Evolutionary conservation across 1,140 invertebrate genomes (phyloP).

Genomic region (Drosophila parabipectinata): DNA sequence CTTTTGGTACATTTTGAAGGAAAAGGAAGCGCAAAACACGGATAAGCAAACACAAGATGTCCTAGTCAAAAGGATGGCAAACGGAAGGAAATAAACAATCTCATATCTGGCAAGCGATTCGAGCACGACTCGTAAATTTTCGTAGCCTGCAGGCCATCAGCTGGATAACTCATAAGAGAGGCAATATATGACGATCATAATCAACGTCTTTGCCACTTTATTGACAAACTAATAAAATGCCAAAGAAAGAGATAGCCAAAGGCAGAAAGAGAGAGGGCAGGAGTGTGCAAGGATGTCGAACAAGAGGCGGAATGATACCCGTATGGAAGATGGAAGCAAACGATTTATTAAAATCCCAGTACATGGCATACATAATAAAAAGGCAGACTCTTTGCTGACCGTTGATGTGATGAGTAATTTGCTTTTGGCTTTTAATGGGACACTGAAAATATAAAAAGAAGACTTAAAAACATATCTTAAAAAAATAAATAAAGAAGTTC

Average conservation of each 20-base stretch:
- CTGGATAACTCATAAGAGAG: conserved; percentile 57
- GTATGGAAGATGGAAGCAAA: conserved; percentile 43
- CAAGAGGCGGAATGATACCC: conserved; percentile 13
- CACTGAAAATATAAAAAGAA: background rate
- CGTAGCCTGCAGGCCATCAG: conserved; percentile 56
- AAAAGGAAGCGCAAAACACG: conserved; percentile 7
- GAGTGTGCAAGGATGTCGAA: conserved; percentile 5
- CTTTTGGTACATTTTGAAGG: background rate
- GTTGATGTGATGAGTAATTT: conserved; percentile 81
- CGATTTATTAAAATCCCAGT: conserved; percentile 79
- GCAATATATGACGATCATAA: conserved; percentile 61
- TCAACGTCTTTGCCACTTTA: conserved; percentile 79
- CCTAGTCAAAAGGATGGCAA: conserved; percentile 21
- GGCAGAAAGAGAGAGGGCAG: too few relatives aligned
- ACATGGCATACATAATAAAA: conserved; percentile 72
- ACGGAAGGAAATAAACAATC: conserved; percentile 46
- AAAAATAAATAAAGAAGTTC: too few relatives aligned
- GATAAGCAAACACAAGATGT: conserved; percentile 1
- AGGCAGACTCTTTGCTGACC: conserved; percentile 54
- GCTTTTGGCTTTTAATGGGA: conserved; percentile 75
- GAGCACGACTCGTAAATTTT: conserved; percentile 45
- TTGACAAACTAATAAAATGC: conserved; percentile 79
- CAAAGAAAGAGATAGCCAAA: conserved; percentile 6
- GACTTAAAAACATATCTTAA: too few relatives aligned
- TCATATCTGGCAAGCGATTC: conserved; percentile 43